Base-by-base conservation (phyloP, 2,113 vertebrate species). In the Bubo bubo region DNA sequence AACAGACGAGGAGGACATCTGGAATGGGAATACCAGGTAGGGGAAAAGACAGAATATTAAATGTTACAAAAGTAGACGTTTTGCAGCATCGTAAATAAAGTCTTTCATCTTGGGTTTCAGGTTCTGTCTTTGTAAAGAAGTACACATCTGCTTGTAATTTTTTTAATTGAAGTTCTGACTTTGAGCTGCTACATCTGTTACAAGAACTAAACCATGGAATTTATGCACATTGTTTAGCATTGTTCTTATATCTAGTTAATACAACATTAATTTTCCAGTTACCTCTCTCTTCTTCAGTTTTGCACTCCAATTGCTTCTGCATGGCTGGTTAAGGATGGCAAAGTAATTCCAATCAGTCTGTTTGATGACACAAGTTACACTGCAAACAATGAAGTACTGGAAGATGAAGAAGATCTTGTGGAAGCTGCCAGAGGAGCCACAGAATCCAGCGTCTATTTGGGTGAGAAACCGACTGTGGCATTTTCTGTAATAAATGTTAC, bases 1-100 rank as follows among this genome's bases (percentile, higher is more conserved):
- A 98, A 97, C 68, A 98, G 98, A 96, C 97, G 98, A 30, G 98
- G 97, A 19, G 99, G 99, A 87, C 98, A 98, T 91, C 98, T 99
- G 94, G 99, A 99, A 82, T 99, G 99, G 99, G 99, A 99, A 75
- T 99, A 99, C 80, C 99, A 99, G 99, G 99, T 99, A 98, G 23
- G 71, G 37, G 6, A 64, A 86, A 83, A 76, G 53, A 9, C 37
- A 52, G 66, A 81, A 39, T 64, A 43, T 64, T 67, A 52, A 77
- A 56, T 58, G 23, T 39, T 52, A 79, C 10, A 43, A 45, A 82
- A 53, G 22, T 12, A 41, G 66, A 52, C 8, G 10, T 70, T 80
- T 27, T 86, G 53, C 56, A 68, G 53, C 27, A 41, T 92, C 41
- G 13, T 3, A 74, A 64, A 52, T 34, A 59, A 43, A 66, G 9